A percentile compares a stretch with the other conserved stretches of the same genome.
These are phyloP conservation scores for Entomobrya multifasciata DNA, from an alignment of 2,888 invertebrate genomes.

Conservation along the genomic window DNA sequence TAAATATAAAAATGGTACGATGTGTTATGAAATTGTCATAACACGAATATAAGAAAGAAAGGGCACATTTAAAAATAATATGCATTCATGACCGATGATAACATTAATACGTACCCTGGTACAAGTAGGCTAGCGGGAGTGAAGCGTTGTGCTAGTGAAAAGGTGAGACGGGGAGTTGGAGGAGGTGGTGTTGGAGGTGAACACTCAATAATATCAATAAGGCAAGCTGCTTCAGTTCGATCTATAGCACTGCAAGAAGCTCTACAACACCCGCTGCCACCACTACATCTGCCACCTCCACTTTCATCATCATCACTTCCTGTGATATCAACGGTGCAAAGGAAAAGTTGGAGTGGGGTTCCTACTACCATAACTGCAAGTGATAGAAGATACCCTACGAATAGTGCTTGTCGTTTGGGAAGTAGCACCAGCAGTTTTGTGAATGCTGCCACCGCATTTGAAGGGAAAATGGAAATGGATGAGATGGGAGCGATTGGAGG, in stretches of 20 bases:
- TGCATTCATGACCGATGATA: constrained; percentile 54
- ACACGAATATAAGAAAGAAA: not conserved
- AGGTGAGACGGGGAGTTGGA: constrained; percentile 48
- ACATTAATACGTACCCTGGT: constrained; percentile 44
- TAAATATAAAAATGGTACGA: constrained; percentile 27
- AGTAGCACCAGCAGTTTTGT: constrained; percentile 44
- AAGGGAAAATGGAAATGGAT: constrained; percentile 58
- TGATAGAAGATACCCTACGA: constrained; percentile 45
- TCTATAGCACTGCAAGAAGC: constrained; percentile 46
- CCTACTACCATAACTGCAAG: not conserved
- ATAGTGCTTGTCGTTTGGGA: constrained; percentile 32
- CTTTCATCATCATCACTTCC: constrained; percentile 55
- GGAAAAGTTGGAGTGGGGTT: constrained; percentile 44
- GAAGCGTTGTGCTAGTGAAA: constrained; percentile 54
- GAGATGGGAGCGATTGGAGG: constrained; percentile 61
- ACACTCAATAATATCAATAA: constrained; percentile 36
- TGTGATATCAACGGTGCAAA: constrained; percentile 46
- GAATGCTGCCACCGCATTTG: not conserved
- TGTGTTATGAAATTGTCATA: too few relatives aligned
- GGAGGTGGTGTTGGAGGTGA: constrained; percentile 40
- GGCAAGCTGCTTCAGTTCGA: constrained; percentile 51
- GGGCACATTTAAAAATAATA: constrained; percentile 20
- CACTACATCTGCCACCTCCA: constrained; percentile 27
- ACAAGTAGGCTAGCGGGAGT: constrained; percentile 38
- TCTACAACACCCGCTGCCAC: constrained; percentile 7